Conservation (phyloP, 2,113 vertebrate genomes). For the Sinocyclocheilus grahami region DNA sequence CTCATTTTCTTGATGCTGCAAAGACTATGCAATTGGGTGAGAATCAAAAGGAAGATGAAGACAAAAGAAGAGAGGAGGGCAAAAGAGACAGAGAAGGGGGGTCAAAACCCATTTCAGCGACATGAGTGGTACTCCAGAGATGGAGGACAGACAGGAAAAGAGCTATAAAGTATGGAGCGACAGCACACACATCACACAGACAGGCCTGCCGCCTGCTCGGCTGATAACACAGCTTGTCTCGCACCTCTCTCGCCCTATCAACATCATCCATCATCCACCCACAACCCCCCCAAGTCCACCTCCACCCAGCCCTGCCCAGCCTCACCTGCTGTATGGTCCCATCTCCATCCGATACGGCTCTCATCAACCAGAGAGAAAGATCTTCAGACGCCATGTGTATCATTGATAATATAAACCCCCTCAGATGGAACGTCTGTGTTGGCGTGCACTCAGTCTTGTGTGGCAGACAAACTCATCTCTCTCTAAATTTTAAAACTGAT, state of each 20-base stretch:
- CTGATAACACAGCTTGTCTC: slow-evolving; percentile 76
- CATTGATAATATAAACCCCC: slow-evolving; percentile 2
- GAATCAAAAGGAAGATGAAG: slow-evolving; percentile 4
- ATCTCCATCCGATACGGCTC: slow-evolving; percentile 45
- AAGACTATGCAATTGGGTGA: not conserved
- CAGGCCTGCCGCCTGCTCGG: slow-evolving; percentile 76
- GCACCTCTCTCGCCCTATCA: slow-evolving; percentile 71
- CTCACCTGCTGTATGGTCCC: slow-evolving; percentile 55
- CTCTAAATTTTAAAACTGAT: not conserved
- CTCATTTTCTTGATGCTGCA: not conserved
- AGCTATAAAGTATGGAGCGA: slow-evolving; percentile 79
- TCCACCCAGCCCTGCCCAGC: slow-evolving; percentile 29
- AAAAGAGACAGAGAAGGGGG: not conserved
- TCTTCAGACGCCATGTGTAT: not conserved
- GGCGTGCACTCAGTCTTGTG: slow-evolving; percentile 1
- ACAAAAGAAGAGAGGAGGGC: not conserved
- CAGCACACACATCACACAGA: slow-evolving; percentile 80
- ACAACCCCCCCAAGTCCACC: slow-evolving; percentile 12
- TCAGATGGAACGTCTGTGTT: not conserved
- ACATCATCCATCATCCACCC: slow-evolving; percentile 80
- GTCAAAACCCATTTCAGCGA: slow-evolving; percentile 33
- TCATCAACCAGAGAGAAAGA: slow-evolving; percentile 28
- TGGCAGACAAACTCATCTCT: not conserved
- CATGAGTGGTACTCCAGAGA: slow-evolving; percentile 66
- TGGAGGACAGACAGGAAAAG: slow-evolving; percentile 75